Percentiles rank a stretch among this genome's conserved stretches.
Evolutionary conservation across 2,888 invertebrate species (phyloP).

Genomic region (Sicus ferrugineus): DNA sequence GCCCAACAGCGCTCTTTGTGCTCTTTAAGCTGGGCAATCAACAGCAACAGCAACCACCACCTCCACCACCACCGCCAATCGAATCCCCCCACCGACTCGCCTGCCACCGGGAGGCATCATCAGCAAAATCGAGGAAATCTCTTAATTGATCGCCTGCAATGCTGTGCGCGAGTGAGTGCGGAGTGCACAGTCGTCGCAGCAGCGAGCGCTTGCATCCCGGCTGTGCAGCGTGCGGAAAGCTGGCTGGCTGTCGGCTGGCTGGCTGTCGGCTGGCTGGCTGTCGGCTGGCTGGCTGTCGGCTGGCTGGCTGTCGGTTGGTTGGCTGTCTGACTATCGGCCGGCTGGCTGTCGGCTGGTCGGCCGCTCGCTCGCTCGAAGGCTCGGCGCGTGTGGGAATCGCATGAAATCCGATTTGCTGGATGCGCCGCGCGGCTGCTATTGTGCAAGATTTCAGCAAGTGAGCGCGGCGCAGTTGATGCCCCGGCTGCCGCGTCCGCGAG

Average conservation of each 20-base stretch:
- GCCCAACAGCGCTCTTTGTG: slow-evolving; percentile 9
- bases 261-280: not conserved
- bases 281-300: not conserved
- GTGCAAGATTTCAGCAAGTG: slow-evolving; percentile 13
- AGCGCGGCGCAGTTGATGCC: not conserved
- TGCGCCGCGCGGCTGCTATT: slow-evolving; percentile 17
- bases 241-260: not conserved
- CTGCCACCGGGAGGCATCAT: not conserved
- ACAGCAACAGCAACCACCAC: slow-evolving; percentile 19
- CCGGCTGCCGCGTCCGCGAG: not conserved
- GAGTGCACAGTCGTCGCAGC: not conserved
- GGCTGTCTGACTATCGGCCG: not conserved
- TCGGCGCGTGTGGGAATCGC: slow-evolving; percentile 28
- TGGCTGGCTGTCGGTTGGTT: not conserved
- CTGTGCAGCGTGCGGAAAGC: not conserved
- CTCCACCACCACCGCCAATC: not conserved
- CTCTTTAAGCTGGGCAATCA: not conserved
- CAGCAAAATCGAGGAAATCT: slow-evolving; percentile 32
- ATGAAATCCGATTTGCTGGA: slow-evolving; percentile 23
- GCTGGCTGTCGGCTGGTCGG: not conserved
- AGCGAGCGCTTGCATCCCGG: not conserved
- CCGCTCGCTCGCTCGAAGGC: not conserved
- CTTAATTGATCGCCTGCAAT: slow-evolving; percentile 32
- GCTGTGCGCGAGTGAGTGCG: not conserved
- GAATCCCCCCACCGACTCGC: not conserved